Evolutionary conservation across 2,888 invertebrate genomes (phyloP).

Genomic region (Conus canariensis): DNA sequence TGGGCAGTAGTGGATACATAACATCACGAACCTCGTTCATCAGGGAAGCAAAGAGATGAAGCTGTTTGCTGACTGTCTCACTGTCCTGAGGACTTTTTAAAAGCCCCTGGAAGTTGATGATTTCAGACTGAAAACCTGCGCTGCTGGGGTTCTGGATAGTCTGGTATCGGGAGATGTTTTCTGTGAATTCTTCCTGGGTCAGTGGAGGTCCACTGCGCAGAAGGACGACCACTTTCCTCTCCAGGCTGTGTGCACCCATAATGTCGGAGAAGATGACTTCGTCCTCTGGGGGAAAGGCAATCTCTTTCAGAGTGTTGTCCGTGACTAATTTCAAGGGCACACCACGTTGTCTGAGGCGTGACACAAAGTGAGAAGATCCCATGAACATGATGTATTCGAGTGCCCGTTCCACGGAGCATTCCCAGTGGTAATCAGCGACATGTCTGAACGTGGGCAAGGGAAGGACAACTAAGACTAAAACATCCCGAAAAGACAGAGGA

Average conservation of each 20-base stretch:
- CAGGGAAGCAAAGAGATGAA: neutral
- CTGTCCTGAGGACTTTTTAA: neutral
- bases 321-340: neutral
- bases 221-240: slow-evolving; percentile 27
- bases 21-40: neutral
- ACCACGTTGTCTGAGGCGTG: neutral
- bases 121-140: neutral
- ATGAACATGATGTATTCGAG: neutral
- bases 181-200: neutral
- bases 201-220: neutral
- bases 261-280: slow-evolving; percentile 16
- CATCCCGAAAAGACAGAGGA: slow-evolving; percentile 8
- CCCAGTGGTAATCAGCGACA: neutral
- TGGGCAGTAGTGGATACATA: neutral
- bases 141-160: neutral
- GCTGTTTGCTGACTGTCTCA: neutral
- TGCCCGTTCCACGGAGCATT: neutral
- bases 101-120: neutral
- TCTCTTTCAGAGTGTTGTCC: slow-evolving; percentile 30
- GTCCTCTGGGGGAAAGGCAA: slow-evolving; percentile 1
- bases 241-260: slow-evolving; percentile 18
- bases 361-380: neutral
- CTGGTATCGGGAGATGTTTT: neutral
- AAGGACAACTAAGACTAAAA: neutral
- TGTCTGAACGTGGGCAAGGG: neutral